Conservation (phyloP, 2,888 invertebrate species). For the Agrotis segetum region DNA sequence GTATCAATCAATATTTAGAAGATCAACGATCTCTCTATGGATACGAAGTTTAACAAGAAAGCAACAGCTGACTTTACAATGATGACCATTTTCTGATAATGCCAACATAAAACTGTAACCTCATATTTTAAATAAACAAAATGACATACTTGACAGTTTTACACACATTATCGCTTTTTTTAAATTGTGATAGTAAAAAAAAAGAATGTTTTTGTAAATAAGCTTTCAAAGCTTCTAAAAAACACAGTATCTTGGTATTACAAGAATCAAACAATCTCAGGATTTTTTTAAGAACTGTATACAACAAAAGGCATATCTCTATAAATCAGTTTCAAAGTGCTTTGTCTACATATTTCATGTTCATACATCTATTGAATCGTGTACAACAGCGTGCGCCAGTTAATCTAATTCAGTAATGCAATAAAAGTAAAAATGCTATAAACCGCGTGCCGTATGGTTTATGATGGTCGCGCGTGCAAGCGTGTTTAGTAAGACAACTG, state of each 20-base stretch:
- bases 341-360: conserved; percentile 38
- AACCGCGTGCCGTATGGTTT: conserved; percentile 69
- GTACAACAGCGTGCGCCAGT: conserved; percentile 58
- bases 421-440: conserved; percentile 81
- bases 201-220: too few species aligned
- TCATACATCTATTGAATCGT: conserved; percentile 46
- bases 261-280: conserved; percentile 27
- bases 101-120: too few species aligned
- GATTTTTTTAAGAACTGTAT: conserved; percentile 4
- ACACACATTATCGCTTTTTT: too few species aligned
- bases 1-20: conserved; percentile 6
- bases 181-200: too few species aligned
- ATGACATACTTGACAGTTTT: too few species aligned
- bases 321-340: conserved; percentile 46
- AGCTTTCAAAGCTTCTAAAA: background rate
- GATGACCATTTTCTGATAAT: too few species aligned
- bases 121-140: too few species aligned
- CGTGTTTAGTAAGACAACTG: conserved; percentile 60
- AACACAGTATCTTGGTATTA: conserved; percentile 8
- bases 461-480: conserved; percentile 60
- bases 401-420: conserved; percentile 78
- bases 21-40: conserved; percentile 12
- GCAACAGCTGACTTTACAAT: too few species aligned
- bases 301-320: conserved; percentile 43
- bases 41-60: too few species aligned